These are phyloP conservation scores for Leucozona laternaria DNA, from an alignment of 2,888 invertebrate species.

Conservation along the genomic window DNA sequence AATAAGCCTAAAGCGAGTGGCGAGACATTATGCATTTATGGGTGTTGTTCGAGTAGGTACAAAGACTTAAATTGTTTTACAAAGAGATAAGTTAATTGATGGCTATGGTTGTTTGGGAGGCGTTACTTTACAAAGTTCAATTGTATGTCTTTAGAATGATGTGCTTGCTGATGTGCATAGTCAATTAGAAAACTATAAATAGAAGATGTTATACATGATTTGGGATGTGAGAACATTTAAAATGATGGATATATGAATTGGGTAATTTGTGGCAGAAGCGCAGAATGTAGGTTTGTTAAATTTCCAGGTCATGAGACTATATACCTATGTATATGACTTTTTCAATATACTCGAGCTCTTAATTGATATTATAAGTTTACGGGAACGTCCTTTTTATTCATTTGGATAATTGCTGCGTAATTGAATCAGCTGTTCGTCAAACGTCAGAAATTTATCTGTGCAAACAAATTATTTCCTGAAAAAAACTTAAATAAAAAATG, in stretches of 20 bases:
- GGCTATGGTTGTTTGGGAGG: constrained; percentile 29
- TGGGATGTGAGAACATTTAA: background rate
- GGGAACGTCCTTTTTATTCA: no score
- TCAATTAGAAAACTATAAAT: background rate
- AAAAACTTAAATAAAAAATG: no score
- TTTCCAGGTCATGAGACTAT: no score
- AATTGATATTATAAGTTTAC: no score
- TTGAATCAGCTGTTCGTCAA: no score
- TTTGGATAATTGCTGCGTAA: no score
- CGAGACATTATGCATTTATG: constrained; percentile 58
- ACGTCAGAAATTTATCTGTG: no score
- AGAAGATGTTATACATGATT: constrained; percentile 8
- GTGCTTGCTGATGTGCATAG: background rate
- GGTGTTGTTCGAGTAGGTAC: constrained; percentile 36
- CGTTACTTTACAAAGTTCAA: constrained; percentile 34
- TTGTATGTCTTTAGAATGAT: background rate
- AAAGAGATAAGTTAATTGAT: constrained; percentile 54
- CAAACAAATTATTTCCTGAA: no score
- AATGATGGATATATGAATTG: background rate
- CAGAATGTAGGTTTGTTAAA: no score
- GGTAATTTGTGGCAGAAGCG: background rate
- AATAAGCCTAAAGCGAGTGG: constrained; percentile 32
- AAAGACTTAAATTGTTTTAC: constrained; percentile 28
- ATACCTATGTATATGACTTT: no score
- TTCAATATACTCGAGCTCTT: no score